Percentiles rank a stretch among this genome's conserved stretches.
These are phyloP conservation scores for Idaea dimidiata DNA, from an alignment of 2,888 invertebrate species.

Conservation along the genomic window DNA sequence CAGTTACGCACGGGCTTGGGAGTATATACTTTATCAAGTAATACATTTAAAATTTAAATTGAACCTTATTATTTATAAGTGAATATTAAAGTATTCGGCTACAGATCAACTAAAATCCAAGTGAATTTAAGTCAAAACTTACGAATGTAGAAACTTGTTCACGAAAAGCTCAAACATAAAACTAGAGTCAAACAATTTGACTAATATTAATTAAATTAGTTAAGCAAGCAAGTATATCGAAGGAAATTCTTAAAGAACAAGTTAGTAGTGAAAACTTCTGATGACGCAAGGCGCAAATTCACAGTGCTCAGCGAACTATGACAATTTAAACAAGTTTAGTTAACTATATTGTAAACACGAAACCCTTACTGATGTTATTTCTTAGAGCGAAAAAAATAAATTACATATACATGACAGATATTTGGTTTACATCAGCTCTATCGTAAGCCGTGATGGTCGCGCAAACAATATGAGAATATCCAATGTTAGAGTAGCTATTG, in stretches of 20 bases:
- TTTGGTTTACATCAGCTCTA: conserved; percentile 8
- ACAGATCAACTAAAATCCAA: not conserved
- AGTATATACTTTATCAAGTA: too few species aligned
- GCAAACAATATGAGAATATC: not conserved
- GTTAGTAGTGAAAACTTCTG: not conserved
- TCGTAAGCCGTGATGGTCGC: not conserved
- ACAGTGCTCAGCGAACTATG: not conserved
- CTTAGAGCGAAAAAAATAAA: not conserved
- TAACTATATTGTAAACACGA: not conserved
- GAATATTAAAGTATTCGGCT: not conserved
- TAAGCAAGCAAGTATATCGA: conserved; percentile 30
- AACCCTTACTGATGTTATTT: conserved; percentile 3
- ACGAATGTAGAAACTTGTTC: conserved; percentile 1
- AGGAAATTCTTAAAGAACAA: conserved; percentile 31
- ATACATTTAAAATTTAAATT: too few species aligned
- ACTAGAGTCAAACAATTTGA: conserved; percentile 29
- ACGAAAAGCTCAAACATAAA: conserved; percentile 20
- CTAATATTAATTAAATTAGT: conserved; percentile 45
- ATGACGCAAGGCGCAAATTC: not conserved
- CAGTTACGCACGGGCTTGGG: too few species aligned
- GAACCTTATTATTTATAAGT: not conserved
- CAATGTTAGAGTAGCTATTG: conserved; percentile 5
- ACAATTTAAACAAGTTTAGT: not conserved
- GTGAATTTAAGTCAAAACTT: not conserved
- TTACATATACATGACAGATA: conserved; percentile 4